These are phyloP conservation scores for Stichodactyla helianthus DNA, from an alignment of 64 coral and sea anemone species.

Conservation along the genomic window DNA sequence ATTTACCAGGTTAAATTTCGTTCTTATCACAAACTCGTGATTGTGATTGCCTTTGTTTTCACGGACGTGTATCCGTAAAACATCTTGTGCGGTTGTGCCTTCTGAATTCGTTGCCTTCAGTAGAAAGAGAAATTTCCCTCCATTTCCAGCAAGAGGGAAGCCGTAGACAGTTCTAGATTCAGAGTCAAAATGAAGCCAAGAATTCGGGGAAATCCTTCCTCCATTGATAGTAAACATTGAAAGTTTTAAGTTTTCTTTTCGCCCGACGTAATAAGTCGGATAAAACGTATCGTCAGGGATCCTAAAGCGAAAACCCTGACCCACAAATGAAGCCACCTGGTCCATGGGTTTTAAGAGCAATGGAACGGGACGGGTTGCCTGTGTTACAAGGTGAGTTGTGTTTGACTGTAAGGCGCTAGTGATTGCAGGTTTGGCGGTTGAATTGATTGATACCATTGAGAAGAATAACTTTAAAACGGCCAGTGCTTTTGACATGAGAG, in stretches of 20 bases:
- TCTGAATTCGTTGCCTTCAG: conserved; percentile 31
- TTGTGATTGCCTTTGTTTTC: conserved; percentile 25
- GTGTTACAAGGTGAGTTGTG: not conserved
- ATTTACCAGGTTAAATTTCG: conserved; percentile 19
- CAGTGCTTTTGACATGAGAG: conserved; percentile 95
- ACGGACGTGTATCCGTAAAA: conserved; percentile 28
- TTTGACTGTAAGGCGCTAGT: not conserved
- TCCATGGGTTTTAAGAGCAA: conserved; percentile 36
- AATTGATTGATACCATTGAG: conserved; percentile 65
- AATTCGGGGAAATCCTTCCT: conserved; percentile 34
- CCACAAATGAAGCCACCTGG: conserved; percentile 31
- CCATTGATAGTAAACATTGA: conserved; percentile 47
- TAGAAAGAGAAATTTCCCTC: conserved; percentile 17
- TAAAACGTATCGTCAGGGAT: conserved; percentile 49
- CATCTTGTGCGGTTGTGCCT: conserved; percentile 7
- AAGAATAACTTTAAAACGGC: conserved; percentile 84
- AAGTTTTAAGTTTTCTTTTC: conserved; percentile 27
- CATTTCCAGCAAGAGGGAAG: conserved; percentile 63
- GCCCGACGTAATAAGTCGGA: not conserved
- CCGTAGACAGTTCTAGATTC: conserved; percentile 22
- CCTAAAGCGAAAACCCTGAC: conserved; percentile 34
- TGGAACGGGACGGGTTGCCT: not conserved
- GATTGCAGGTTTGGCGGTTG: conserved; percentile 33
- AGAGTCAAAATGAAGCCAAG: conserved; percentile 66
- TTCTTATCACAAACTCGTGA: conserved; percentile 62